Evolutionary conservation across 2,888 invertebrate genomes (phyloP), one percentile per base, ranked within the genome.

Genomic region (Dryadula phaetusa): DNA sequence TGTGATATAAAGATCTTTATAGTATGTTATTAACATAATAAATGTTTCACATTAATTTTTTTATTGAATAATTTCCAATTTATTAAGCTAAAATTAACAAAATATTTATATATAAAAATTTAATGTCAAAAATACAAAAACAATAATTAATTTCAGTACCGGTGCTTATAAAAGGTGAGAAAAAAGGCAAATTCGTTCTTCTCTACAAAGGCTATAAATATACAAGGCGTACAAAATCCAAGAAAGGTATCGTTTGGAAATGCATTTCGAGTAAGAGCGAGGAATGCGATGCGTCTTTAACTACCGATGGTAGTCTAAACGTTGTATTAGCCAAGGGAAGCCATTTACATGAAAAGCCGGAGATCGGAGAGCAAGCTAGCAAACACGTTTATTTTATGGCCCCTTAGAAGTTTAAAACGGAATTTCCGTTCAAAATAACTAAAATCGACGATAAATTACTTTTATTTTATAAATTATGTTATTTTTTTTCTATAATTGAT

Each of bases 321-420:
- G 79, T 92, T 0, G 85, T 92, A 0, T 67, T 76, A 0, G 74
- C 52, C 5, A 88, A 84, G 68, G 82, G 82, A 0, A 70, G 70
- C 0, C 92, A 92, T 67, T 77, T 74, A 0, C 92, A 92, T 46
- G 69, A 72, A n/a, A 76, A 75, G 12, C 80, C 85, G 1, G 76
- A 78, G 8, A 65, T 74, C 0, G 79, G 80, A 3, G 67, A 71
- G 3, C 90, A 84, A 60, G 86, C 87, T 2, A 49, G 49, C 10
- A 92, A 90, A 70, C 92, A 92, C 72, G 87, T 92, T 1, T 92
- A 91, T 79, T 92, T 92, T 77, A 82, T 84, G 54, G 82, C 88
- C 1, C 78, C 77, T 70, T 76, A 64, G 22, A 16, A 2, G 3
- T 54, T 54, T 25, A 12, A 22, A 40, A 20, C 2, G 6, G 6